phyloP scores from a whole-genome alignment of 2,888 invertebrate genomes.

The Thymelicus acteon region DNA sequence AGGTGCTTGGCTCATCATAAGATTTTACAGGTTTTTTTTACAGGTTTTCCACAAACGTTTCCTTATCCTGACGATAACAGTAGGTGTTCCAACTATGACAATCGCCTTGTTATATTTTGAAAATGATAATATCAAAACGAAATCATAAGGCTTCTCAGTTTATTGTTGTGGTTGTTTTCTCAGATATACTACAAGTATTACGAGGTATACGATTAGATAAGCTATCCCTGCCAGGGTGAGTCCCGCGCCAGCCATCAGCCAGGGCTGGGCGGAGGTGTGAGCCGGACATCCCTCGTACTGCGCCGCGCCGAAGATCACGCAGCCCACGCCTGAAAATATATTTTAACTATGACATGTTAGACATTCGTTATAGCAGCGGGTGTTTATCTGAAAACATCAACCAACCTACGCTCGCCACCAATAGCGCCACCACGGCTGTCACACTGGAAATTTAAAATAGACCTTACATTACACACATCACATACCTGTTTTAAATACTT shows the following conservation, averaged over 20 bases:
- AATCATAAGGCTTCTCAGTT: not conserved
- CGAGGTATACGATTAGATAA: constrained; percentile 34
- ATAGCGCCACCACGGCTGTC: constrained; percentile 1
- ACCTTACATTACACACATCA: no score
- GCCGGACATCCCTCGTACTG: constrained; percentile 20
- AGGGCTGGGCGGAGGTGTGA: constrained; percentile 13
- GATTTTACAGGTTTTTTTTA: no score
- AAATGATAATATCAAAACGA: no score
- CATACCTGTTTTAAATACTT: no score
- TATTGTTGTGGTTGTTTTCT: constrained; percentile 24
- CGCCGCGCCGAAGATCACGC: constrained; percentile 21
- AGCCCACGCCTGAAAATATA: constrained; percentile 19
- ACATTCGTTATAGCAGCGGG: no score
- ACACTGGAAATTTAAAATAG: constrained; percentile 12
- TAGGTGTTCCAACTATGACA: no score
- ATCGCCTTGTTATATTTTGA: no score
- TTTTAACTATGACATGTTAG: not conserved
- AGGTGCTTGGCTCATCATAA: no score
- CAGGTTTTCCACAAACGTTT: no score
- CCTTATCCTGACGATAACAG: no score
- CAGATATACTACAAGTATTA: constrained; percentile 37
- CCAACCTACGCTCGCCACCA: not conserved
- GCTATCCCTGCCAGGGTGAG: constrained; percentile 32
- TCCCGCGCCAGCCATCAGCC: constrained; percentile 13
- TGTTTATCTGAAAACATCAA: not conserved